phyloP scores from a whole-genome alignment of 1,140 invertebrate species.

The Meteorus sp. region DNA sequence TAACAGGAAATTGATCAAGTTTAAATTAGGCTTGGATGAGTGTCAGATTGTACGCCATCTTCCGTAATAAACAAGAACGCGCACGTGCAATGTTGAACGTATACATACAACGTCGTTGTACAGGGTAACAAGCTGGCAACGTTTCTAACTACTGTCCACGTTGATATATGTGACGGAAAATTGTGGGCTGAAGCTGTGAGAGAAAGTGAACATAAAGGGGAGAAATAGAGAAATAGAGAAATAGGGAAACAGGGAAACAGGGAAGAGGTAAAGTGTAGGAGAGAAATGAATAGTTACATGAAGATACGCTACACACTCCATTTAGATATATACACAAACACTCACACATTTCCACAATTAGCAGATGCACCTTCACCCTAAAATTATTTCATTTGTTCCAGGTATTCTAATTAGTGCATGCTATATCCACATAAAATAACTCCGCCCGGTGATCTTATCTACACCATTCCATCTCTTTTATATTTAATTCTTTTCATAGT shows the following conservation, averaged over 20 bases:
- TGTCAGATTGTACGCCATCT: neutral
- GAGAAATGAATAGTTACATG: constrained; percentile 27
- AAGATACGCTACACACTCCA: neutral
- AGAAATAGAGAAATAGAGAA: constrained; percentile 16
- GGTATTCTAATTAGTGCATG: constrained; percentile 48
- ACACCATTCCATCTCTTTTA: too few species aligned
- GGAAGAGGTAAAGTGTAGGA: constrained; percentile 5
- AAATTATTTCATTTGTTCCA: constrained; percentile 44
- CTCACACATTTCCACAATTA: neutral
- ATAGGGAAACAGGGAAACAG: constrained; percentile 28
- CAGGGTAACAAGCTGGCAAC: constrained; percentile 58
- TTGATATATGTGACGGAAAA: constrained; percentile 60
- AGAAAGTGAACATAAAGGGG: constrained; percentile 20
- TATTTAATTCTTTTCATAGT: too few species aligned
- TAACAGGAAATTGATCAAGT: too few species aligned
- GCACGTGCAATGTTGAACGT: constrained; percentile 27
- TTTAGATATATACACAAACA: neutral
- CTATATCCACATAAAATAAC: too few species aligned
- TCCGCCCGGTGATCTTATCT: too few species aligned
- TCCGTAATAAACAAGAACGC: constrained; percentile 26
- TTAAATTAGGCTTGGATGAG: neutral
- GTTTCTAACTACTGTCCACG: constrained; percentile 55
- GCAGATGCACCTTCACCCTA: neutral
- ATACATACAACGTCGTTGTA: constrained; percentile 4
- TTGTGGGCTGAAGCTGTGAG: constrained; percentile 46